Evolutionary conservation across 2,797 vertebrate species (phyloP).

Genomic region (Coluber constrictor): DNA sequence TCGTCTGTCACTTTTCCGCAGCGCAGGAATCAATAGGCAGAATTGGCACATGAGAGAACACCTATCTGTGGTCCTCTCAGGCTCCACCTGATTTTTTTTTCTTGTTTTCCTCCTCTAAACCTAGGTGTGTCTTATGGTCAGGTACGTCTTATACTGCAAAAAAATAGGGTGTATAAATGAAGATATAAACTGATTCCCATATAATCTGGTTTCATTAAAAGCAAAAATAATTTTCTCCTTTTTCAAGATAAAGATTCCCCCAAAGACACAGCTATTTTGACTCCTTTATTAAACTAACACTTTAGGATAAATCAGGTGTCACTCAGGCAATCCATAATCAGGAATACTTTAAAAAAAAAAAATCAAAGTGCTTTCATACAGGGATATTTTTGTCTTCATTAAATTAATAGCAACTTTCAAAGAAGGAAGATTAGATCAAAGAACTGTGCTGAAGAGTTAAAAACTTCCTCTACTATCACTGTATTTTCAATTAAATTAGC

Average conservation of each 20-base stretch:
- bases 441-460: background rate
- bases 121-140: too few species aligned
- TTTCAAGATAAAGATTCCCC: background rate
- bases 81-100: too few species aligned
- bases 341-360: background rate
- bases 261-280: background rate
- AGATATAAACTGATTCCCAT: background rate
- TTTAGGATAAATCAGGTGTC: background rate
- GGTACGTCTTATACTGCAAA: too few species aligned
- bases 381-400: background rate
- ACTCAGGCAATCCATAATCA: background rate
- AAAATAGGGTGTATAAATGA: background rate
- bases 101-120: too few species aligned
- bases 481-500: background rate
- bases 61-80: too few species aligned
- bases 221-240: background rate
- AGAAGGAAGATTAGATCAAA: background rate
- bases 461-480: background rate
- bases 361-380: background rate
- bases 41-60: too few species aligned
- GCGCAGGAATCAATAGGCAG: too few species aligned
- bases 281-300: background rate
- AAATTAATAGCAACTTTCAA: background rate
- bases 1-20: too few species aligned
- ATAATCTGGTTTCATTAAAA: background rate